Evolutionary conservation across 2,113 vertebrate genomes (phyloP).

Genomic region (Anhinga rufa): DNA sequence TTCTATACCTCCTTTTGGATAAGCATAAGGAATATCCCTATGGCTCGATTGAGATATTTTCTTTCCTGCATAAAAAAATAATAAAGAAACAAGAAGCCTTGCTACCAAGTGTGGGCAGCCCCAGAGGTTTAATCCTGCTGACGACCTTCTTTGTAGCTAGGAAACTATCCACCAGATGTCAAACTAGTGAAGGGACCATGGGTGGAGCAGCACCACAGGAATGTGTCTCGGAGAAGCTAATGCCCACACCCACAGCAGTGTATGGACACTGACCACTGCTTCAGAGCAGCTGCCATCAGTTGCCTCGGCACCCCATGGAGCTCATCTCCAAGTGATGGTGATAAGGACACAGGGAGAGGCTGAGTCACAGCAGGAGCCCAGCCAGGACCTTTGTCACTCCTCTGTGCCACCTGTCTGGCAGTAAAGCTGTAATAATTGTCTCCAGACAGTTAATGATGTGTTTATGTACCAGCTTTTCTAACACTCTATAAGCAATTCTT

Average conservation of each 20-base stretch:
- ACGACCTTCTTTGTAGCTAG: background rate
- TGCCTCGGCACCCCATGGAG: background rate
- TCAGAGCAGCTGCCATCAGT: background rate
- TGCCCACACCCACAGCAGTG: background rate
- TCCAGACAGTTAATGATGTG: background rate
- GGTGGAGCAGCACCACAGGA: background rate
- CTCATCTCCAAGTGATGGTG: background rate
- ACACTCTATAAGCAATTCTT: background rate
- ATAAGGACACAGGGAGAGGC: background rate
- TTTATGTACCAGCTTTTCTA: background rate
- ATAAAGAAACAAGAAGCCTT: background rate
- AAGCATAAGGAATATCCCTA: background rate
- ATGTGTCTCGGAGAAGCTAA: background rate
- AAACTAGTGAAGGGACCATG: too few species aligned
- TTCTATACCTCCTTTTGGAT: background rate
- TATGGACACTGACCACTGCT: background rate
- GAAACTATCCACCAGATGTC: background rate
- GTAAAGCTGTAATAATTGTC: background rate
- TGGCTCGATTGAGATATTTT: accelerated
- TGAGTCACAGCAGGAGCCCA: background rate
- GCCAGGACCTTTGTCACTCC: background rate
- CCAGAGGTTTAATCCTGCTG: background rate
- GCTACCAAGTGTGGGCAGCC: background rate
- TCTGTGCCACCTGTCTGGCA: background rate
- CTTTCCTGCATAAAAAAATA: background rate